Percentiles rank a stretch among this genome's conserved stretches.
Conservation (phyloP, 2,888 invertebrate genomes). For the Prenolepis imparis region DNA sequence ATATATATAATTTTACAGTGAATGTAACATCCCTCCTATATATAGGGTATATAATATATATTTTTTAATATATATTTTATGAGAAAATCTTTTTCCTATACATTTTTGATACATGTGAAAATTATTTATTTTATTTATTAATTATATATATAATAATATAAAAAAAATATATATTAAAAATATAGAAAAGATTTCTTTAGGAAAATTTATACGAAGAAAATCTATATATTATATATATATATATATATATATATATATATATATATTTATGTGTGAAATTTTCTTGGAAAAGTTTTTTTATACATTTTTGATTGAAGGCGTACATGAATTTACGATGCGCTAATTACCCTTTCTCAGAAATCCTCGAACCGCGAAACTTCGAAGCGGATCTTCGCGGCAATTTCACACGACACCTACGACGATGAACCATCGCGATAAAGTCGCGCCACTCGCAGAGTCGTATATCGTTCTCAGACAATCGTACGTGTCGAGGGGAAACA, state of each 20-base stretch:
- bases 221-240: too few relatives aligned
- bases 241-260: too few relatives aligned
- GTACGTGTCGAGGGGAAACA: background rate
- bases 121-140: too few relatives aligned
- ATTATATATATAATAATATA: too few relatives aligned
- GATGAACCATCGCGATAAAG: slow-evolving; percentile 7
- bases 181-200: too few relatives aligned
- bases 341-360: slow-evolving; percentile 22
- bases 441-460: background rate
- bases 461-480: background rate
- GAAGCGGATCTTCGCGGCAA: slow-evolving; percentile 14
- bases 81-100: too few relatives aligned
- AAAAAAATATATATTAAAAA: too few relatives aligned
- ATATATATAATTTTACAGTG: background rate
- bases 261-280: background rate
- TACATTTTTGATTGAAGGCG: slow-evolving; percentile 3
- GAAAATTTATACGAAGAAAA: too few relatives aligned
- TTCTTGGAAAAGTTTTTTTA: background rate
- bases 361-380: slow-evolving; percentile 1
- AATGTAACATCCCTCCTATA: too few relatives aligned
- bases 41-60: too few relatives aligned
- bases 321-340: slow-evolving; percentile 19
- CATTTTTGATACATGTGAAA: too few relatives aligned
- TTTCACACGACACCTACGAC: slow-evolving; percentile 1
- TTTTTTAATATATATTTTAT: too few relatives aligned